Evolutionary conservation across 2,797 vertebrate genomes (phyloP).

Genomic region (Tragopan temminckii): DNA sequence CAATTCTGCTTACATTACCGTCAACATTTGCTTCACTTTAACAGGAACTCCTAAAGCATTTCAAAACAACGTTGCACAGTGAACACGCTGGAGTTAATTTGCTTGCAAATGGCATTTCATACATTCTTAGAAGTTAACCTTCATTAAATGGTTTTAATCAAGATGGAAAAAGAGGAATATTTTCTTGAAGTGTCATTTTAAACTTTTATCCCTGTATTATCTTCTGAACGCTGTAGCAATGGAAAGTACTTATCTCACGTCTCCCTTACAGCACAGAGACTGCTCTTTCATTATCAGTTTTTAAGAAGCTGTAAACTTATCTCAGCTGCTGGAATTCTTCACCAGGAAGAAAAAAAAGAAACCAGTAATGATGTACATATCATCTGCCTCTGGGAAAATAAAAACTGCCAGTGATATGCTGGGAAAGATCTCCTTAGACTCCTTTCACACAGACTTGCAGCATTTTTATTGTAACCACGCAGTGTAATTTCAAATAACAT

Average conservation of each 20-base stretch:
- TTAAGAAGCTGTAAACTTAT: constrained; percentile 67
- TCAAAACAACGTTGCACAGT: not conserved
- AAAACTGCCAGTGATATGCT: constrained; percentile 74
- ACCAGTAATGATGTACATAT: constrained; percentile 59
- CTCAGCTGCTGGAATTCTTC: constrained; percentile 60
- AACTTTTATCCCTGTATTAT: constrained; percentile 64
- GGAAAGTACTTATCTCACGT: constrained; percentile 48
- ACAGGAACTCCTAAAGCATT: not conserved
- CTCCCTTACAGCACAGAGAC: constrained; percentile 58
- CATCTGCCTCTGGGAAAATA: constrained; percentile 73
- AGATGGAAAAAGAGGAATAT: constrained; percentile 40
- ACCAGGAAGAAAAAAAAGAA: not conserved
- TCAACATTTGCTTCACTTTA: constrained; percentile 22
- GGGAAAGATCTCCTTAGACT: constrained; percentile 66
- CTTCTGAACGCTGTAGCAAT: constrained; percentile 47
- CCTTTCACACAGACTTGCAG: constrained; percentile 50
- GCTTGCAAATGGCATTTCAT: constrained; percentile 46
- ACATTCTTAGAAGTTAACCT: constrained; percentile 26
- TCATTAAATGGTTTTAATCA: constrained; percentile 59
- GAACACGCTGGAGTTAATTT: constrained; percentile 15
- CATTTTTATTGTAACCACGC: constrained; percentile 51
- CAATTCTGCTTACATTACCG: not conserved
- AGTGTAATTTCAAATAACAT: constrained; percentile 52
- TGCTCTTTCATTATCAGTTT: constrained; percentile 69
- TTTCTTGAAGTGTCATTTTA: constrained; percentile 56